These are phyloP conservation scores for Yponomeuta evonymella DNA, from an alignment of 2,888 invertebrate genomes.

Conservation along the genomic window DNA sequence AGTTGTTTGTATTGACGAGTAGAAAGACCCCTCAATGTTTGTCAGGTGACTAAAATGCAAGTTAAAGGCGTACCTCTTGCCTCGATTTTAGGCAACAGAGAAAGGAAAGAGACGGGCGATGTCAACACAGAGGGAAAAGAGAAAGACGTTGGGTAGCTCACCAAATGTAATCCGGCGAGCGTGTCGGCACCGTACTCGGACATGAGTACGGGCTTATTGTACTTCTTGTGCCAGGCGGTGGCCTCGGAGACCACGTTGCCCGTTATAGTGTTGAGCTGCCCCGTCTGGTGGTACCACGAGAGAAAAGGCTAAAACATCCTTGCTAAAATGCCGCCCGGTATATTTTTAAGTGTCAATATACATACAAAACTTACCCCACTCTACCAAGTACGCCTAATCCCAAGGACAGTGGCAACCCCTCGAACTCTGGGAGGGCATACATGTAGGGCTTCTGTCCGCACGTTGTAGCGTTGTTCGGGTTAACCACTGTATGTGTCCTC, in stretches of 20 bases:
- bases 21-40: too few species aligned
- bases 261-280: slow-evolving; percentile 85
- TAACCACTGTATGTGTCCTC: slow-evolving; percentile 76
- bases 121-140: too few species aligned
- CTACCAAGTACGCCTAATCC: slow-evolving; percentile 79
- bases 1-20: too few species aligned
- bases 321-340: too few species aligned
- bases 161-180: slow-evolving; percentile 91
- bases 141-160: slow-evolving; percentile 47
- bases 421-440: slow-evolving; percentile 71
- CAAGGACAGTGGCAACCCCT: slow-evolving; percentile 73
- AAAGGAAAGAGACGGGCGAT: too few species aligned
- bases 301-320: too few species aligned
- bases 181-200: slow-evolving; percentile 98
- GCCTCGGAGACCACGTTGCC: slow-evolving; percentile 85
- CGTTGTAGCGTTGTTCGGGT: slow-evolving; percentile 44
- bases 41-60: too few species aligned
- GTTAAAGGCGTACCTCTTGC: too few species aligned
- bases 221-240: slow-evolving; percentile 84
- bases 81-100: too few species aligned
- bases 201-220: slow-evolving; percentile 93
- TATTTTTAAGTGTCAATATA: too few species aligned
- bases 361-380: slow-evolving; percentile 73
- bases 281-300: slow-evolving; percentile 94
- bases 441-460: slow-evolving; percentile 45